Evolutionary conservation across 2,888 invertebrate species (phyloP).

Genomic region (Spodoptera exigua): DNA sequence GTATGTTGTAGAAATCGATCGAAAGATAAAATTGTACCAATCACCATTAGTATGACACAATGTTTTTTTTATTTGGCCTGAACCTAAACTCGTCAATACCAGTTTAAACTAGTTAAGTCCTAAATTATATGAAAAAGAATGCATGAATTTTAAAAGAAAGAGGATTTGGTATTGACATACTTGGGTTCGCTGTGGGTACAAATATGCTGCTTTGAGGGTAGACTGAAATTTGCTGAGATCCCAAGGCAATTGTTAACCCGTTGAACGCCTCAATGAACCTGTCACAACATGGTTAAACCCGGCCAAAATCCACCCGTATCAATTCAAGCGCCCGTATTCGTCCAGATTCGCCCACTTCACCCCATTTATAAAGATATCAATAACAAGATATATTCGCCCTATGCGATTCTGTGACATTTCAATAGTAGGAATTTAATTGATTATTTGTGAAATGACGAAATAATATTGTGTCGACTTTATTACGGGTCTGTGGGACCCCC

Average conservation of each 20-base stretch:
- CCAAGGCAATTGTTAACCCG: conserved; percentile 53
- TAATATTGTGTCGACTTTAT: conserved; percentile 75
- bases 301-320: conserved; percentile 81
- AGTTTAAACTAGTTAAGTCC: too few species aligned
- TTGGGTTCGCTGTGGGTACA: not conserved
- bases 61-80: too few species aligned
- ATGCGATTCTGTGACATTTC: conserved; percentile 69
- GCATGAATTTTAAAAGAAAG: too few species aligned
- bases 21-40: too few species aligned
- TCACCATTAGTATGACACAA: too few species aligned
- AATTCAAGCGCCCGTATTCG: conserved; percentile 82
- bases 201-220: not conserved
- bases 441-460: conserved; percentile 79
- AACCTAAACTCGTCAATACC: too few species aligned
- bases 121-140: too few species aligned
- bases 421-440: conserved; percentile 82
- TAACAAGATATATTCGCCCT: conserved; percentile 81
- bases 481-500: conserved; percentile 60
- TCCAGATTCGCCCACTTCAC: conserved; percentile 83
- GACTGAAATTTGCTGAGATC: conserved; percentile 5
- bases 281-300: conserved; percentile 73
- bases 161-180: too few species aligned
- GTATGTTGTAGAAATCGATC: not conserved
- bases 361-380: conserved; percentile 87
- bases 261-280: conserved; percentile 71